Conservation (phyloP, 2,113 vertebrate species). For the Cromileptes altivelis region DNA sequence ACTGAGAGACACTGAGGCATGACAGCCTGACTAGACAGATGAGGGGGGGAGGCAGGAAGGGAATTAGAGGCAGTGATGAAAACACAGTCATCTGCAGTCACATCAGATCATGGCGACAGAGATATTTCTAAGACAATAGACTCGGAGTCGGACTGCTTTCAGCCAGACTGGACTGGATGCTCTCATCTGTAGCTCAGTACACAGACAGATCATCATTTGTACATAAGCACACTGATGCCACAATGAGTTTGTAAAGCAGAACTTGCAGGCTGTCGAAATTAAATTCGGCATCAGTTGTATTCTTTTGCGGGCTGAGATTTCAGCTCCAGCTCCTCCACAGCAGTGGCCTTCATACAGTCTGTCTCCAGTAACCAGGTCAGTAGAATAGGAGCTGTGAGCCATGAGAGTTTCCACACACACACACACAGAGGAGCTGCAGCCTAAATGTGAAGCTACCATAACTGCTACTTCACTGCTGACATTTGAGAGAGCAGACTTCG, state of each 20-base stretch:
- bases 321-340: not conserved
- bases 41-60: constrained; percentile 32
- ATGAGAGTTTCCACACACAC: constrained; percentile 22
- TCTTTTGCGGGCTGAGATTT: not conserved
- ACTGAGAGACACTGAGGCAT: constrained; percentile 44
- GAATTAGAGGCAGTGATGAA: constrained; percentile 20
- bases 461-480: not conserved
- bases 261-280: not conserved
- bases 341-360: not conserved
- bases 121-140: constrained; percentile 46
- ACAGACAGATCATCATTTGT: constrained; percentile 2
- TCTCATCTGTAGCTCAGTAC: constrained; percentile 9
- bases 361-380: constrained; percentile 37
- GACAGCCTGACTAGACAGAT: constrained; percentile 62
- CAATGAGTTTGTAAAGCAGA: not conserved
- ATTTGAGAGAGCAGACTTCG: constrained; percentile 20
- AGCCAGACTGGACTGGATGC: constrained; percentile 13
- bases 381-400: constrained; percentile 24
- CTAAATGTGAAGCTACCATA: constrained; percentile 22
- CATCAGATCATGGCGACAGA: constrained; percentile 54
- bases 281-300: not conserved
- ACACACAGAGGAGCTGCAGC: constrained; percentile 6
- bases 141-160: constrained; percentile 36
- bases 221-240: not conserved
- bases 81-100: constrained; percentile 65